Evolutionary conservation across 2,888 invertebrate genomes (phyloP).

Genomic region (Pollenia angustigena): DNA sequence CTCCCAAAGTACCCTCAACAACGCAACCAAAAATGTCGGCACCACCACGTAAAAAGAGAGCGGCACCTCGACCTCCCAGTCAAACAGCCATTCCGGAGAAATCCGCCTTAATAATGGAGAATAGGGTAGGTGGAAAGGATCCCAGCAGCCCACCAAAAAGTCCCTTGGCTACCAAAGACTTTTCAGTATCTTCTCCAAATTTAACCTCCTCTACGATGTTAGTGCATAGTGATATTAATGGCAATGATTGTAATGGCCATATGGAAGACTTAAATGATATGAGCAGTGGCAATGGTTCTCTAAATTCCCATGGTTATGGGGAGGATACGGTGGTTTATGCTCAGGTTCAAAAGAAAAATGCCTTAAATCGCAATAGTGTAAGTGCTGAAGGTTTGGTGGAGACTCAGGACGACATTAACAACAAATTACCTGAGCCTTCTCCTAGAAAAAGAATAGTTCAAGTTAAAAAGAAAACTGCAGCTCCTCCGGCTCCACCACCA

Average conservation of each 20-base stretch:
- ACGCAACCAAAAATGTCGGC: conserved; percentile 77
- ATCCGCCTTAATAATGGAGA: conserved; percentile 75
- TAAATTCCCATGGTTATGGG: conserved; percentile 59
- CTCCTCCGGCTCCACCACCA: conserved; percentile 82
- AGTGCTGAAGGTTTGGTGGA: conserved; percentile 72
- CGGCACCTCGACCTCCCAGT: conserved; percentile 83
- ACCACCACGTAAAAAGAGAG: conserved; percentile 83
- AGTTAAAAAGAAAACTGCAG: conserved; percentile 80
- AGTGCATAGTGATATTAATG: conserved; percentile 65
- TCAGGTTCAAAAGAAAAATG: conserved; percentile 77
- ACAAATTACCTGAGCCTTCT: conserved; percentile 81
- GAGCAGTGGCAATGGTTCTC: conserved; percentile 70
- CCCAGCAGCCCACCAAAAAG: not conserved
- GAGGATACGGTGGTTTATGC: conserved; percentile 65
- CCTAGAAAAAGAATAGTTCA: conserved; percentile 80
- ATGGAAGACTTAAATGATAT: conserved; percentile 60
- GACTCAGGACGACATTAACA: not conserved
- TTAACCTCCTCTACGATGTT: conserved; percentile 70
- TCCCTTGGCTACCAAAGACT: conserved; percentile 78
- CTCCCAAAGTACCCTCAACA: conserved; percentile 77
- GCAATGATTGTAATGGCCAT: conserved; percentile 82
- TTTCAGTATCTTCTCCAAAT: conserved; percentile 83
- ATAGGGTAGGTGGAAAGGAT: conserved; percentile 12
- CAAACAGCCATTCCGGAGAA: conserved; percentile 82
- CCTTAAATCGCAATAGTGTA: conserved; percentile 73